These are phyloP conservation scores for Egretta garzetta DNA, from an alignment of 2,113 vertebrate genomes.

Conservation along the genomic window DNA sequence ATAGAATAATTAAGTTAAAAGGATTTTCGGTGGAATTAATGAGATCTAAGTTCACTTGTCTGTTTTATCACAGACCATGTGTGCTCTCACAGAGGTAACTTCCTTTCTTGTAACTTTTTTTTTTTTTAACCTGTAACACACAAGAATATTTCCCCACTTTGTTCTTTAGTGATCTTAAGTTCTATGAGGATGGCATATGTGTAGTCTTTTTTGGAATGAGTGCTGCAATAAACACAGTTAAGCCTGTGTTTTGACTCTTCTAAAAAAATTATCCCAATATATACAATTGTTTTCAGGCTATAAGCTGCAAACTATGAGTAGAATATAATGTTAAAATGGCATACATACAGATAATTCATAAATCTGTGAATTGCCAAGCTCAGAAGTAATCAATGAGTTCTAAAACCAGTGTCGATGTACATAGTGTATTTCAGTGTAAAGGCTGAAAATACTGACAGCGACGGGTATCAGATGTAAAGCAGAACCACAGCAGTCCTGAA, in stretches of 20 bases:
- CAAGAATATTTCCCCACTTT: not conserved
- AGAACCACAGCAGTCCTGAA: not conserved
- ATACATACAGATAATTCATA: not conserved
- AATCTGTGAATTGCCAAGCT: not conserved
- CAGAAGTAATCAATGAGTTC: not conserved
- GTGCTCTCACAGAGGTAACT: accelerated
- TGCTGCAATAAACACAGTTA: not conserved
- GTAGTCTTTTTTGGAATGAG: not conserved
- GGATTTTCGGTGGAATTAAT: not conserved
- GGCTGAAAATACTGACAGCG: not conserved
- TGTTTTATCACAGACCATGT: not conserved
- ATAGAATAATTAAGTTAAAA: not conserved
- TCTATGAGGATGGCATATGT: not conserved
- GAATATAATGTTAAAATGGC: not conserved
- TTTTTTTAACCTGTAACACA: not conserved
- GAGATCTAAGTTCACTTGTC: not conserved
- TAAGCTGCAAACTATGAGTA: not conserved
- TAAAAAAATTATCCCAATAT: not conserved
- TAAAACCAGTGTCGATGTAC: not conserved
- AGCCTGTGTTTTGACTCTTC: not conserved
- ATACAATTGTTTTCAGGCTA: not conserved
- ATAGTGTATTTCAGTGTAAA: not conserved
- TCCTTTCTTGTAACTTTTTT: not conserved
- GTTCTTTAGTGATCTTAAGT: not conserved
- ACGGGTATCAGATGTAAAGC: not conserved